Evolutionary conservation across 2,888 invertebrate genomes (phyloP).

Genomic region (Xanthia icteritia): DNA sequence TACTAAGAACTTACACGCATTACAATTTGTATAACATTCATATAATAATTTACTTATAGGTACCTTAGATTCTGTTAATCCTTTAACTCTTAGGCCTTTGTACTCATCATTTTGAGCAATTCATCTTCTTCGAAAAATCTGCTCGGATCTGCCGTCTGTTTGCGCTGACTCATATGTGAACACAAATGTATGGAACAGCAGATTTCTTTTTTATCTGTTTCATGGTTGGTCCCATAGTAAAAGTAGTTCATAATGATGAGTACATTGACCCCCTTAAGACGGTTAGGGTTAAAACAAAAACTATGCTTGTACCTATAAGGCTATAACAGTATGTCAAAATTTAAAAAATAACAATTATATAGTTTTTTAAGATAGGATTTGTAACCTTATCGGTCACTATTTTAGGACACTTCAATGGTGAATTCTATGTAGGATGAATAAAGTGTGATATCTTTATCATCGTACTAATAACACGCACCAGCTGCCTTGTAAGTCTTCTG

Average conservation of each 20-base stretch:
- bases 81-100: neutral
- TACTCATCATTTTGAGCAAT: neutral
- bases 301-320: neutral
- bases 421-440: conserved; percentile 21
- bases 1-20: conserved; percentile 20
- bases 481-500: neutral
- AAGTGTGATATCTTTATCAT: conserved; percentile 28
- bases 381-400: conserved; percentile 22
- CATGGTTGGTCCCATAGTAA: neutral
- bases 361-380: conserved; percentile 17
- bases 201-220: neutral
- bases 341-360: conserved; percentile 26
- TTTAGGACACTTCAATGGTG: conserved; percentile 46
- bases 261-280: neutral
- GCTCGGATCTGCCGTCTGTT: neutral
- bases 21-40: conserved; percentile 42
- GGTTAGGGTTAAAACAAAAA: conserved; percentile 2
- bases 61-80: neutral
- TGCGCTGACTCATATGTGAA: neutral
- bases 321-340: conserved; percentile 42
- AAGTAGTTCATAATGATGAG: neutral
- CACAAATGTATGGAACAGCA: neutral
- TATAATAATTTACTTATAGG: conserved; percentile 31
- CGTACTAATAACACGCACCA: conserved; percentile 3
- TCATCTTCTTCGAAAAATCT: neutral